Base-by-base conservation (phyloP, 2,797 vertebrate species). In the Premnoplex brunnescens region DNA sequence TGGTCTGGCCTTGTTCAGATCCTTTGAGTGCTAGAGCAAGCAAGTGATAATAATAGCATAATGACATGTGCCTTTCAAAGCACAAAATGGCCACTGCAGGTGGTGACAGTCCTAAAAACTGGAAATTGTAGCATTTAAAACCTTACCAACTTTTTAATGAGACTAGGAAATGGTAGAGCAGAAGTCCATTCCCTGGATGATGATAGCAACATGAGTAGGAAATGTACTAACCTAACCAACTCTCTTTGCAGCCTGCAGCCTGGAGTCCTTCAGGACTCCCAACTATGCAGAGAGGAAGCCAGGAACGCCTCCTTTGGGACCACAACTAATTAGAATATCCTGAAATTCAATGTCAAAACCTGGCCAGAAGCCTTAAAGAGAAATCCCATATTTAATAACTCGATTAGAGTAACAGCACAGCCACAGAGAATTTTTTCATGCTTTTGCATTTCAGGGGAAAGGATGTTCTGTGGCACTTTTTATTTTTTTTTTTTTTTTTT, bases 321-420 rank as follows among this genome's bases (percentile, higher is more conserved):
- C 6, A 7, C 16, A 51, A 63, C 55, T 93, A 94, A 93, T 95
- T 84, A 91, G 85, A 97, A 91, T 91, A 95, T 86, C 86, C 88
- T 4, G 0, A 96, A 97, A 96, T 91, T 88, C 89, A 88, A 76
- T 93, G 94, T 97, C 95, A 96, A 96, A 97, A 96, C 92, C 95
- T 96, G 94, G 80, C 92, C 12, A 4, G 93, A 97, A 94, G 92
- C 81, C 92, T 96, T 96, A 92, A 96, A 95, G 72, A 73, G 68
- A 92, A 96, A 90, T 43, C 32, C 80, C 7, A 1, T 27, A 51
- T 88, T 89, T 88, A 91, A 86, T 52, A 94, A 87, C 80, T 74
- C 3, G 27, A 79, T 73, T 88, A 76, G 34, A 66, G 75, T 82
- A 94, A 64, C 48, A 71, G 30, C 14, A 63, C 14, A 87, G 64